Evolutionary conservation across 2,113 vertebrate species (phyloP), one percentile per base, ranked within the genome.

Genomic region (Hippocampus barbouri): DNA sequence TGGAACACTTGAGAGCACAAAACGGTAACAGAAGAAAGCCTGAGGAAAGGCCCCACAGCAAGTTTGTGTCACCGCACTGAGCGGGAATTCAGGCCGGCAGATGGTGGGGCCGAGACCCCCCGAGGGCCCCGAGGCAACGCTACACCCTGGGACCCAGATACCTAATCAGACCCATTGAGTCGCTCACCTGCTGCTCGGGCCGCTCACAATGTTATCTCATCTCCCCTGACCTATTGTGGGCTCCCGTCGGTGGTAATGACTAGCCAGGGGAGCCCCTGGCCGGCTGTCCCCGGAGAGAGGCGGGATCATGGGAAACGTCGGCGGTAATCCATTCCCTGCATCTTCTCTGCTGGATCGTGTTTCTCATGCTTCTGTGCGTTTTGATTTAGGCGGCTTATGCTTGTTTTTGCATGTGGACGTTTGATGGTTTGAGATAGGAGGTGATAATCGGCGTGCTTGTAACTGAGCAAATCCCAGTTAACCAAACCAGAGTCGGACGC

Each of bases 91-190:
- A 84, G 68, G 73, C 75, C 21, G 89, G 87, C 92, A 93, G 92
- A 93, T 93, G 92, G 92, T 61, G 77, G 74, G 88, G 85, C 88
- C 77, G 61, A 80, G 84, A 85, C 87, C 86, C 86, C 76, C 67
- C 18, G 67, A 56, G 79, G 81, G 89, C 83, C 80, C 87, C 40
- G 79, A 71, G 87, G 92, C 91, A 91, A 93, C 45, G 90, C 87
- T 91, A 92, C 90, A 93, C 92, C 90, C 91, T 93, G 92, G 85
- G 92, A 93, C 83, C 90, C 80, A 72, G 90, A 92, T 79, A 93
- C 85, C 87, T 90, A 90, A 92, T 92, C 90, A 80, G 78, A 84
- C 79, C 83, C 82, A 84, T 87, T 84, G 87, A 92, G 91, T 75
- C 88, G 86, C 91, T 92, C 90, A 91, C 91, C 90, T 91, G 90